Conservation (phyloP, 1,140 invertebrate species). For the Prorops nasuta region DNA sequence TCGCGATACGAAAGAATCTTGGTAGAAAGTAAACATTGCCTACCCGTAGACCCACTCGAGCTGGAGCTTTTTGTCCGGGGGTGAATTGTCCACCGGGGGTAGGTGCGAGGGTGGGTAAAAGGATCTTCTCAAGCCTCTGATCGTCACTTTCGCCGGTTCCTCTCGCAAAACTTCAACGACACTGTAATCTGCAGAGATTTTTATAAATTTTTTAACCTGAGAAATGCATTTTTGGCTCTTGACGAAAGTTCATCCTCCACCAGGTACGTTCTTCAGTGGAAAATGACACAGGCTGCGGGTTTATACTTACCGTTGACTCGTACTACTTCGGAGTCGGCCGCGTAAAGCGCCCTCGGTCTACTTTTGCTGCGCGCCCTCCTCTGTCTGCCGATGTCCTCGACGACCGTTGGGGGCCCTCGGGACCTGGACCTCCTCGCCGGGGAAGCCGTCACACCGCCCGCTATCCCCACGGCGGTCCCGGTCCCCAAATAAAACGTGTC, state of each 20-base stretch:
- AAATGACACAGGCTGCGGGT: no score
- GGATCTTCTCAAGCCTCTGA: slow-evolving; percentile 78
- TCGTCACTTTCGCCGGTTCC: slow-evolving; percentile 78
- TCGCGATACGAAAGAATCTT: no score
- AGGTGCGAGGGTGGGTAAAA: slow-evolving; percentile 85
- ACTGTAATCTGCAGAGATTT: slow-evolving; percentile 70
- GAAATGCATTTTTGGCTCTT: no score
- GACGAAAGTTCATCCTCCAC: no score
- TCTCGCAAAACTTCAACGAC: slow-evolving; percentile 80
- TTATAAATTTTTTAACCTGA: no score
- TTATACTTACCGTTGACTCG: slow-evolving; percentile 66
- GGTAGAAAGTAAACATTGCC: no score
- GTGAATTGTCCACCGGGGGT: slow-evolving; percentile 75
- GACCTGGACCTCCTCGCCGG: slow-evolving; percentile 71
- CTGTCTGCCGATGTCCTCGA: slow-evolving; percentile 60
- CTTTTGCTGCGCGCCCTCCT: slow-evolving; percentile 76
- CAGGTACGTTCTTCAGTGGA: no score
- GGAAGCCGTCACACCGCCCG: slow-evolving; percentile 58
- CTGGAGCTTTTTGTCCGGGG: slow-evolving; percentile 82
- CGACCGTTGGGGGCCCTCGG: slow-evolving; percentile 59
- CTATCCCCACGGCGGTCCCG: slow-evolving; percentile 54
- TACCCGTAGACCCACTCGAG: slow-evolving; percentile 96
- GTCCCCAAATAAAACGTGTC: slow-evolving; percentile 85
- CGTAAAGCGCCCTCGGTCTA: slow-evolving; percentile 73
- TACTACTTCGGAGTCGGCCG: slow-evolving; percentile 75